A percentile compares a stretch with the other conserved stretches of the same genome.
Evolutionary conservation across 1,140 invertebrate species (phyloP).

Genomic region (Lethrus apterus): DNA sequence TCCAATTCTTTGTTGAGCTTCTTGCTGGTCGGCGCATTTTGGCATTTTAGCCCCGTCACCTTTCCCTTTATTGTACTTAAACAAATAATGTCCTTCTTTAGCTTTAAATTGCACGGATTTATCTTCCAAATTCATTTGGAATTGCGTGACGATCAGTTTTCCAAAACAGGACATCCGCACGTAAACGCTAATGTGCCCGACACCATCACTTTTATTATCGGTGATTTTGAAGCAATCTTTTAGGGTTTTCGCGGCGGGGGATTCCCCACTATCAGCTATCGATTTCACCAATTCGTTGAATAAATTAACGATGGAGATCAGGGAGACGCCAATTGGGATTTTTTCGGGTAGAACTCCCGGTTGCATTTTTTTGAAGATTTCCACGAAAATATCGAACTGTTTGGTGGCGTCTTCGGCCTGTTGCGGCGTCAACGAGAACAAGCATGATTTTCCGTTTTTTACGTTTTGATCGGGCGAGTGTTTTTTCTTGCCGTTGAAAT

Average conservation of each 20-base stretch:
- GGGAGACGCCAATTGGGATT: slow-evolving; percentile 30
- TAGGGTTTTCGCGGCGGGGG: slow-evolving; percentile 41
- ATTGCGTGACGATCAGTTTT: slow-evolving; percentile 56
- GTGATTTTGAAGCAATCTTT: slow-evolving; percentile 52
- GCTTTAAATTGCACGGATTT: slow-evolving; percentile 40
- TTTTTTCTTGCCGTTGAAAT: slow-evolving; percentile 37
- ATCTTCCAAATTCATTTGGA: slow-evolving; percentile 46
- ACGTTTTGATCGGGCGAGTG: slow-evolving; percentile 40
- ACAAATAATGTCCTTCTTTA: slow-evolving; percentile 37
- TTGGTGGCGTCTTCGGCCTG: slow-evolving; percentile 32
- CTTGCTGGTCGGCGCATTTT: background rate
- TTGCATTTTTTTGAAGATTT: slow-evolving; percentile 38
- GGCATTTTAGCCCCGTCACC: background rate
- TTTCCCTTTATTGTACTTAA: slow-evolving; percentile 31
- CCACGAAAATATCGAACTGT: slow-evolving; percentile 41
- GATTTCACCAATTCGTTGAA: slow-evolving; percentile 34
- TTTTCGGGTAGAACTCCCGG: slow-evolving; percentile 32
- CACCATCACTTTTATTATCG: slow-evolving; percentile 39
- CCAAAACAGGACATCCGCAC: slow-evolving; percentile 56
- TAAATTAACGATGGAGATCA: slow-evolving; percentile 33
- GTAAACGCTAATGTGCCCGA: slow-evolving; percentile 49
- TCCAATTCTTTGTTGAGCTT: background rate
- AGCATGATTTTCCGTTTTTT: slow-evolving; percentile 49
- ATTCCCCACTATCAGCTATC: slow-evolving; percentile 19
- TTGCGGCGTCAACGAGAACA: slow-evolving; percentile 43